Evolutionary conservation across 2,797 vertebrate species (phyloP).

Genomic region (Triplophysa yarkandensis): DNA sequence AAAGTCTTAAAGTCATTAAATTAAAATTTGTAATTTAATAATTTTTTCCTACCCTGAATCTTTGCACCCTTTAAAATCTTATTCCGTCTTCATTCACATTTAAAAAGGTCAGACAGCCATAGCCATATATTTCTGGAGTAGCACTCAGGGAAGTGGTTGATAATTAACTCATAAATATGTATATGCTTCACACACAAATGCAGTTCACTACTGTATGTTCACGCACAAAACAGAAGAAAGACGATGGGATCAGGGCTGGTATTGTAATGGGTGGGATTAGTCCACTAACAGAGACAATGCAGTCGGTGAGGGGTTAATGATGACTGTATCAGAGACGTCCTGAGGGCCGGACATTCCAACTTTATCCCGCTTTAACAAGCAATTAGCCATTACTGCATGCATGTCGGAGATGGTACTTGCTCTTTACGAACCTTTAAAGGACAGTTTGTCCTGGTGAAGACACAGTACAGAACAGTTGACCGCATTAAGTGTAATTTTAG

Average conservation of each 20-base stretch:
- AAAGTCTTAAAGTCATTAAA: no score
- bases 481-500: no score
- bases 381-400: constrained; percentile 47
- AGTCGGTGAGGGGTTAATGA: constrained; percentile 30
- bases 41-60: neutral
- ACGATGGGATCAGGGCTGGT: neutral
- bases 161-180: neutral
- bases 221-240: neutral
- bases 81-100: neutral
- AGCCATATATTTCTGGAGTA: neutral
- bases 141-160: neutral
- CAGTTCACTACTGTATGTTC: neutral
- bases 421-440: neutral
- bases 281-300: constrained; percentile 30
- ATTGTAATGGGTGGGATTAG: constrained; percentile 26
- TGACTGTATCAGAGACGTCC: constrained; percentile 48
- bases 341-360: constrained; percentile 30
- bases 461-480: no score
- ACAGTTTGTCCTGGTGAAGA: neutral
- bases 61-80: neutral
- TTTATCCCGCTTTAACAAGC: constrained; percentile 56
- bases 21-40: neutral
- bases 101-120: neutral
- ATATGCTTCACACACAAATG: neutral
- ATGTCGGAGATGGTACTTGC: constrained; percentile 38